Conservation (phyloP, 2,797 vertebrate species). For the Cetoscarus ocellatus region DNA sequence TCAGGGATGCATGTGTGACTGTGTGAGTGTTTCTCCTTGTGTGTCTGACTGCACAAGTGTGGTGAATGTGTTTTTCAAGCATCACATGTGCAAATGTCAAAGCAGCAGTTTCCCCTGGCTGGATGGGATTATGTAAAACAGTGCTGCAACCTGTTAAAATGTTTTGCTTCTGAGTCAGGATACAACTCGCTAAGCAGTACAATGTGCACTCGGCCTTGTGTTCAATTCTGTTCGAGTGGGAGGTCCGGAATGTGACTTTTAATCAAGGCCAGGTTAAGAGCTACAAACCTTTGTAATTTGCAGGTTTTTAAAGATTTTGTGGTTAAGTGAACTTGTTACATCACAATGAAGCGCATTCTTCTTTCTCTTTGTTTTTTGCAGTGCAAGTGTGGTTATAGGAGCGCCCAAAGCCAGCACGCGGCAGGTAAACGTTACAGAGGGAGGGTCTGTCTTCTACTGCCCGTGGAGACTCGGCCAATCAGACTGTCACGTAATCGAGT, state of each 20-base stretch:
- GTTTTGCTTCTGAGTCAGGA: constrained; percentile 55
- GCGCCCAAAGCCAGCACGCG: constrained; percentile 92
- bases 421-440: constrained; percentile 86
- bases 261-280: constrained; percentile 54
- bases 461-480: constrained; percentile 85
- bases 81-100: constrained; percentile 43
- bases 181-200: constrained; percentile 34
- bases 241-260: constrained; percentile 60
- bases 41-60: constrained; percentile 19
- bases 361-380: constrained; percentile 66
- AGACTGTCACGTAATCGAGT: constrained; percentile 82
- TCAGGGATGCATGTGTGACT: constrained; percentile 49
- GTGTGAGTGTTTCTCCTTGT: constrained; percentile 50
- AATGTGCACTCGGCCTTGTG: constrained; percentile 32
- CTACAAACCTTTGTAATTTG: constrained; percentile 3
- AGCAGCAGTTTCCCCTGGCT: constrained; percentile 32
- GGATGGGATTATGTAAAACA: constrained; percentile 60
- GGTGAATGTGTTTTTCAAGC: constrained; percentile 16
- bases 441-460: constrained; percentile 93
- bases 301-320: constrained; percentile 29
- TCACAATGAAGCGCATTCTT: constrained; percentile 22
- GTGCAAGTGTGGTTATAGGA: constrained; percentile 90
- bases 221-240: constrained; percentile 52
- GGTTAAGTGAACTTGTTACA: constrained; percentile 25
- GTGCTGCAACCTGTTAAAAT: constrained; percentile 65